Evolutionary conservation across 2,888 invertebrate species (phyloP).

Genomic region (Drosophila rellima): DNA sequence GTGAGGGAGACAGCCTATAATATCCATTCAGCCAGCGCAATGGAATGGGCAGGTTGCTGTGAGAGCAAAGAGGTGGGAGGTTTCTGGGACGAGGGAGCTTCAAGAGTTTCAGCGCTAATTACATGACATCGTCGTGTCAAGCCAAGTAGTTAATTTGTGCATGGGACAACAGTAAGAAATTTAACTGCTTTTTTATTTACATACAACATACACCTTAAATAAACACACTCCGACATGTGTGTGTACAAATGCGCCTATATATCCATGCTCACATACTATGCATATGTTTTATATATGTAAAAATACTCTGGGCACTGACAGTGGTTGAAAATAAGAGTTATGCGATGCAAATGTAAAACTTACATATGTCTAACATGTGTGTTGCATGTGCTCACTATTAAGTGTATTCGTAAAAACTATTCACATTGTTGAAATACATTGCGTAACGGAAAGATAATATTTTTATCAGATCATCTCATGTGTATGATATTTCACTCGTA

Average conservation of each 20-base stretch:
- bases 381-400: conserved; percentile 3
- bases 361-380: conserved; percentile 16
- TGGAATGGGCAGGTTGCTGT: conserved; percentile 22
- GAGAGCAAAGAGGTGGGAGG: conserved; percentile 5
- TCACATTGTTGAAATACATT: background rate
- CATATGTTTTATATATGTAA: conserved; percentile 20
- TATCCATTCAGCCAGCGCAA: conserved; percentile 51
- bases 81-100: conserved; percentile 10
- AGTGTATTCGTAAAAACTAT: background rate
- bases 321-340: conserved; percentile 16
- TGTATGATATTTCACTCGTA: background rate
- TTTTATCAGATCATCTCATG: background rate
- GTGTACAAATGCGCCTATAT: background rate
- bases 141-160: conserved; percentile 75
- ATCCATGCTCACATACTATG: conserved; percentile 5
- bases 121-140: conserved; percentile 69
- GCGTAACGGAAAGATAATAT: background rate
- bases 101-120: conserved; percentile 56
- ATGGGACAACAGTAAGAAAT: conserved; percentile 49
- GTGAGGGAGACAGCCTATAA: conserved; percentile 26
- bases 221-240: conserved; percentile 28
- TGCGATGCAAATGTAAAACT: background rate
- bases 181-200: conserved; percentile 52
- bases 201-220: conserved; percentile 43
- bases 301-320: conserved; percentile 22